Percentiles rank a stretch among this genome's conserved stretches.
These are phyloP conservation scores for Acanthosepion pharaonis DNA, from an alignment of 2,888 invertebrate genomes.

Conservation along the genomic window DNA sequence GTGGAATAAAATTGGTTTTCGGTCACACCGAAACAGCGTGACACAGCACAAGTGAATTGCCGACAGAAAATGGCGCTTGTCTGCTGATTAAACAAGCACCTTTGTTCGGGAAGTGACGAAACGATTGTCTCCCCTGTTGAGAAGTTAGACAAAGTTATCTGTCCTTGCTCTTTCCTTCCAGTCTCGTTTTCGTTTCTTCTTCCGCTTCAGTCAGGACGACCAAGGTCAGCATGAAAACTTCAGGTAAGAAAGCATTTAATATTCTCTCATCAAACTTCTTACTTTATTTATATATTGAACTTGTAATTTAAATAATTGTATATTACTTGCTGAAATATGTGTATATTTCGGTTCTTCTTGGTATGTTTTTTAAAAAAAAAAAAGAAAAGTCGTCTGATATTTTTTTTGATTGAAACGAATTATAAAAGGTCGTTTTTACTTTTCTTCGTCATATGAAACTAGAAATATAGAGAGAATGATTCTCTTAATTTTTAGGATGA, in stretches of 20 bases:
- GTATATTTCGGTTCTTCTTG: background rate
- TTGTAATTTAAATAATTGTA: background rate
- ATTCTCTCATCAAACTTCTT: background rate
- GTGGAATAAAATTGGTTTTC: background rate
- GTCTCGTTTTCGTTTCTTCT: background rate
- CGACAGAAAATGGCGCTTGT: background rate
- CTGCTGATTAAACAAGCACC: constrained; percentile 34
- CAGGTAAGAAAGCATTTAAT: background rate
- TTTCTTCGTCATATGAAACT: too few relatives aligned
- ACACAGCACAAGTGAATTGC: constrained; percentile 4
- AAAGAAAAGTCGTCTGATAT: background rate
- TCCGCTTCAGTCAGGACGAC: background rate
- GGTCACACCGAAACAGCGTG: background rate
- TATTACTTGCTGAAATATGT: background rate
- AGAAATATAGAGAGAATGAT: too few relatives aligned
- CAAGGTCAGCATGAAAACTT: constrained; percentile 41
- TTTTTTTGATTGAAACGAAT: too few relatives aligned
- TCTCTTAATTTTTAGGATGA: too few relatives aligned
- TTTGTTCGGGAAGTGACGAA: constrained; percentile 24
- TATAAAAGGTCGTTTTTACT: too few relatives aligned
- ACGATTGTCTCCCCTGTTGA: background rate
- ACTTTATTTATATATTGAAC: background rate
- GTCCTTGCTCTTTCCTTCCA: background rate
- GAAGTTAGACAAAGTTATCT: background rate
- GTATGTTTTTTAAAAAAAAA: background rate